Percentiles rank a stretch among this genome's conserved stretches.
These are phyloP conservation scores for Stegostoma tigrinum DNA, from an alignment of 2,113 vertebrate species.

Conservation along the genomic window DNA sequence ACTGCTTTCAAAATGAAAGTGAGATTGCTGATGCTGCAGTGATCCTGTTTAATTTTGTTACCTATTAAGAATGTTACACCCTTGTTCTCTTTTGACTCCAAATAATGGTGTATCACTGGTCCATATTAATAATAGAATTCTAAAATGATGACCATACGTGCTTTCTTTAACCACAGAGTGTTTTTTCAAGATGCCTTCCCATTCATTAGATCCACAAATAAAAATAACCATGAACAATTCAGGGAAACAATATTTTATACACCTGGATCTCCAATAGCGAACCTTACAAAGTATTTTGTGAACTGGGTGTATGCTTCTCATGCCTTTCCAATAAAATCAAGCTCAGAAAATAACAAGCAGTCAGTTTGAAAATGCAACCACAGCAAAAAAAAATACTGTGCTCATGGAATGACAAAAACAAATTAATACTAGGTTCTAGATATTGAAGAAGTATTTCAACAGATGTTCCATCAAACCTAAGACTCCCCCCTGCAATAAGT, in stretches of 20 bases:
- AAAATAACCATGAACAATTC: neutral
- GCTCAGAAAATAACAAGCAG: neutral
- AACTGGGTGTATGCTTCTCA: neutral
- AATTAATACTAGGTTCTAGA: neutral
- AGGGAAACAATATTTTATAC: neutral
- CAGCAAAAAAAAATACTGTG: neutral
- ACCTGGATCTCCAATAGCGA: neutral
- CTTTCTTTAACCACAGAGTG: neutral
- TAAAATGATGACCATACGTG: neutral
- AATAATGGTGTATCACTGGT: neutral
- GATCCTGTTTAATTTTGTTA: neutral
- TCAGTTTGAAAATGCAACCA: neutral
- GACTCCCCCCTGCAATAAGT: neutral
- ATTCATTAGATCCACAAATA: neutral
- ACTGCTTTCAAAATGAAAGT: neutral
- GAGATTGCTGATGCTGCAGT: neutral
- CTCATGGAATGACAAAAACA: neutral
- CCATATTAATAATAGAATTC: neutral
- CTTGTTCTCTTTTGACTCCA: neutral
- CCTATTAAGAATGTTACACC: neutral
- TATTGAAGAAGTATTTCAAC: neutral
- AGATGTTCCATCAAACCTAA: neutral
- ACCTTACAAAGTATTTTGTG: neutral
- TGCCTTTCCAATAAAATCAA: neutral
- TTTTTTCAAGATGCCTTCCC: neutral